Percentiles rank a stretch among this genome's conserved stretches.
Conservation (phyloP, 2,797 vertebrate genomes). For the Prionace glauca region DNA sequence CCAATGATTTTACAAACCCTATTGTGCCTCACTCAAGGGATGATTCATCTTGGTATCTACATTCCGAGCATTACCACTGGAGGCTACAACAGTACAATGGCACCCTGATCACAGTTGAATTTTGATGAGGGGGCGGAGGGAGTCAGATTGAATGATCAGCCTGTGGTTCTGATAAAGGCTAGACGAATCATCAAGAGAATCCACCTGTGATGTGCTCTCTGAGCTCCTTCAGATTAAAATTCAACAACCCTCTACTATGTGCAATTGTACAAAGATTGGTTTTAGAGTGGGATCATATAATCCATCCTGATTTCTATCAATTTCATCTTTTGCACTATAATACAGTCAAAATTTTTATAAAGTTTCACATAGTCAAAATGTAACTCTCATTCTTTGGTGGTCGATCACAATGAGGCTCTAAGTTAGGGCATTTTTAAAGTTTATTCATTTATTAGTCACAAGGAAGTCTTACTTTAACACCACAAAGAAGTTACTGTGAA, state of each 20-base stretch:
- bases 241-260: neutral
- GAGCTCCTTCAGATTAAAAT: neutral
- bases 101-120: neutral
- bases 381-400: too few relatives aligned
- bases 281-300: neutral
- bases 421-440: neutral
- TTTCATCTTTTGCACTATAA: neutral
- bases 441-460: too few relatives aligned
- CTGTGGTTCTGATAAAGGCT: neutral
- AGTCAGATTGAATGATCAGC: neutral
- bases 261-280: too few relatives aligned
- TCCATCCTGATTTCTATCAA: neutral
- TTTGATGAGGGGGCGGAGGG: neutral
- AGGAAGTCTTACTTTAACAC: too few relatives aligned
- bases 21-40: neutral
- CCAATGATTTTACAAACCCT: neutral
- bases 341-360: neutral
- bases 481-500: too few relatives aligned
- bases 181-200: neutral
- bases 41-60: neutral
- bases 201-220: neutral
- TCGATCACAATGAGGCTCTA: too few relatives aligned
- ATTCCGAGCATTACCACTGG: neutral
- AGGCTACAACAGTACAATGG: neutral
- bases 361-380: neutral